Conservation (phyloP, 2,888 invertebrate species). For the Tupiocoris notatus region DNA sequence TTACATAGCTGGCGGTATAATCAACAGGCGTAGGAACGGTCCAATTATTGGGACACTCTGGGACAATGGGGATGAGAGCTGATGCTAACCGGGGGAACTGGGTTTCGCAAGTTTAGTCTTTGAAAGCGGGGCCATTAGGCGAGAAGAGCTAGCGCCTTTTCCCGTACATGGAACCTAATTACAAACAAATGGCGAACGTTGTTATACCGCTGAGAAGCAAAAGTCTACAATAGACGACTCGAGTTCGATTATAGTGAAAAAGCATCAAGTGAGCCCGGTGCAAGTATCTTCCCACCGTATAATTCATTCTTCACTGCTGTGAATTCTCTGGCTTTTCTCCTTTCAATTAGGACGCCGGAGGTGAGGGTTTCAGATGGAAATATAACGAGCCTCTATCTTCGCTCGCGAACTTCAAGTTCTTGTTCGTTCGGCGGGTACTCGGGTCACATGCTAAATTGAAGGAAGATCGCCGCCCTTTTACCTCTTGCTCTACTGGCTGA, state of each 20-base stretch:
- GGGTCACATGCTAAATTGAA: conserved; percentile 41
- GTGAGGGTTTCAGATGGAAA: conserved; percentile 31
- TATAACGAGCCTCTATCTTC: conserved; percentile 21
- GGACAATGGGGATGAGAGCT: conserved; percentile 25
- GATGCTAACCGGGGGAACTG: neutral
- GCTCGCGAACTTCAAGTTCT: neutral
- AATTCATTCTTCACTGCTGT: neutral
- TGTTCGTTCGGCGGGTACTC: too few species aligned
- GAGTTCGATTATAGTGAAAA: conserved; percentile 2
- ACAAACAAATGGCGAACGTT: conserved; percentile 40
- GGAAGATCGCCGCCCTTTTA: neutral
- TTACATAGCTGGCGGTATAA: conserved; percentile 8
- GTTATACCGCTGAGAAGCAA: conserved; percentile 24
- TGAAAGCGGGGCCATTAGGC: conserved; percentile 22
- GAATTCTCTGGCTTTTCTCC: neutral
- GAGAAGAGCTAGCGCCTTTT: conserved; percentile 18
- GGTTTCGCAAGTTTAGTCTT: neutral
- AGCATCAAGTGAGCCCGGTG: neutral
- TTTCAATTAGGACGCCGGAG: conserved; percentile 32
- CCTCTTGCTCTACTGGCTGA: neutral
- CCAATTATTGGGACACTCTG: conserved; percentile 27
- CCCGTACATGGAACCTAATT: conserved; percentile 39
- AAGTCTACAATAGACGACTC: conserved; percentile 10
- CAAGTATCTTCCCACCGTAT: neutral
- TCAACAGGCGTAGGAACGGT: conserved; percentile 27